phyloP scores from a whole-genome alignment of 2,888 invertebrate genomes.

The Ectobius pallidus region DNA sequence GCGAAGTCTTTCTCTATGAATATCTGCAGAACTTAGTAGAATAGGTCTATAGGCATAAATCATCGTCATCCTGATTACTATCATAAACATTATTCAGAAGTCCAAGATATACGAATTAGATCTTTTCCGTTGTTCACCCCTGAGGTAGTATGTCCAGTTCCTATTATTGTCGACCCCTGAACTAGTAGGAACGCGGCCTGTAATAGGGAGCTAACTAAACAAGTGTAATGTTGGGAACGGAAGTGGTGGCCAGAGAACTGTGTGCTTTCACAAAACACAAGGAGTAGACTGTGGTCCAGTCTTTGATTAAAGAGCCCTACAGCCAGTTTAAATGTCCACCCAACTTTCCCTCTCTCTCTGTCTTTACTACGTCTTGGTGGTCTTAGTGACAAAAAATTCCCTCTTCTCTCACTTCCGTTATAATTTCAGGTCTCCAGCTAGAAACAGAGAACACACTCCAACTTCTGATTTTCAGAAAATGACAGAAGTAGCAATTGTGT shows the following conservation, averaged over 20 bases:
- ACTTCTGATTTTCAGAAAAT: neutral
- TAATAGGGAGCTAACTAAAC: constrained; percentile 27
- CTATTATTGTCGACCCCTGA: neutral
- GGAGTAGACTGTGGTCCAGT: constrained; percentile 19
- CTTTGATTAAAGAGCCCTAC: constrained; percentile 30
- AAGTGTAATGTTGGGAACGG: constrained; percentile 14
- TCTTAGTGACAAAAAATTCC: neutral
- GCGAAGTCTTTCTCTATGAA: too few species aligned
- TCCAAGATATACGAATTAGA: too few species aligned
- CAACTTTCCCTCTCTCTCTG: neutral
- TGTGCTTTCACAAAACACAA: constrained; percentile 20
- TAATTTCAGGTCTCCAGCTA: neutral
- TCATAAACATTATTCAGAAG: too few species aligned
- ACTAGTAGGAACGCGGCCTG: too few species aligned
- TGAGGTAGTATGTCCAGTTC: too few species aligned
- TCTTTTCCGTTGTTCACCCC: too few species aligned
- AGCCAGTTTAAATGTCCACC: constrained; percentile 20
- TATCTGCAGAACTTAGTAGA: too few species aligned
- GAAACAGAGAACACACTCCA: neutral
- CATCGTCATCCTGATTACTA: too few species aligned
- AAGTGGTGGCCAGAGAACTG: neutral
- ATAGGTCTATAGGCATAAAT: too few species aligned
- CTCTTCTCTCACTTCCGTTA: neutral
- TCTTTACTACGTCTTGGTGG: neutral
- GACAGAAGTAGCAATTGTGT: neutral